A percentile compares a stretch with the other conserved stretches of the same genome.
phyloP scores from a whole-genome alignment of 2,888 invertebrate genomes.

The Synergus gifuensis region DNA sequence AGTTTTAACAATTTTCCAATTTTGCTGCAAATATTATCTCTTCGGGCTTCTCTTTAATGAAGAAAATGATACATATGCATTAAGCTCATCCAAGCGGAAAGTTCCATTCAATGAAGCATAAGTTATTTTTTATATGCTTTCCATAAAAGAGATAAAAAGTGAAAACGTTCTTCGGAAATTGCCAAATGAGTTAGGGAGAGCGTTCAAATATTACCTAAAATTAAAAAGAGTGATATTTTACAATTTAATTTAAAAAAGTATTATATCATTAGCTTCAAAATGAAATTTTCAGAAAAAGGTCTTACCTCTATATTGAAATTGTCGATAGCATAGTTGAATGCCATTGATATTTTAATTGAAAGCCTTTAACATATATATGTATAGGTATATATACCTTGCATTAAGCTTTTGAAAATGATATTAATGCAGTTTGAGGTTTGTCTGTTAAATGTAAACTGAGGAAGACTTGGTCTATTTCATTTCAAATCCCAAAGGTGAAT shows the following conservation, averaged over 20 bases:
- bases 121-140: not conserved
- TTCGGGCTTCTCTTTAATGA: not conserved
- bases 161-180: not conserved
- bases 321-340: not conserved
- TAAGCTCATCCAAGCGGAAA: not conserved
- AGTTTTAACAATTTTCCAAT: not conserved
- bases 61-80: not conserved
- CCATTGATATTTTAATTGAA: conserved; percentile 26
- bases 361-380: conserved; percentile 2
- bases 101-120: not conserved
- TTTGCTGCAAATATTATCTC: not conserved
- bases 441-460: conserved; percentile 19
- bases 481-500: conserved; percentile 21
- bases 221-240: no score
- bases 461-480: conserved; percentile 17
- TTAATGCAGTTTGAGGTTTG: conserved; percentile 17
- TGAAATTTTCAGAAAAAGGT: not conserved
- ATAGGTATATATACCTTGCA: no score
- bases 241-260: no score
- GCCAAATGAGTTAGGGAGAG: not conserved
- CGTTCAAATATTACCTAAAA: not conserved
- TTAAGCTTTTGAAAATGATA: no score
- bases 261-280: not conserved
- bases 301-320: not conserved
- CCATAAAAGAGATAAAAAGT: not conserved